Evolutionary conservation across 2,888 invertebrate genomes (phyloP), one percentile per base, ranked within the genome.

Genomic region (Hydriomena furcata): DNA sequence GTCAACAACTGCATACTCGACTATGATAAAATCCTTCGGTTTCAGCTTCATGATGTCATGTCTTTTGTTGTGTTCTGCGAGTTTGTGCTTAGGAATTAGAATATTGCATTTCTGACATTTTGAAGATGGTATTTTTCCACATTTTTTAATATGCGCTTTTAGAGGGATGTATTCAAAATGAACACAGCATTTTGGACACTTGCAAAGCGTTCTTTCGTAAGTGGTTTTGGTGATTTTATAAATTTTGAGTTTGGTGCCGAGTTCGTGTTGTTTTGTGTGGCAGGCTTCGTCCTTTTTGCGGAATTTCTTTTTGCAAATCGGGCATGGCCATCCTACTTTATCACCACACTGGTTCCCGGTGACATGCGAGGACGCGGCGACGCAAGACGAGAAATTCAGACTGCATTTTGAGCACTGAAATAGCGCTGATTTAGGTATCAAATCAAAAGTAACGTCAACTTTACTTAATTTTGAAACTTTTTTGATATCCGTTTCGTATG

Each of bases 211-310:
- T 35, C 61, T 61, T 0, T 68, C 61, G 0, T 66, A 60, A 0
- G 73, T 52, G 1, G 56, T 58, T 0, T 59, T 61, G 0, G 56
- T 45, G 0, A 68, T 41, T 0, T 61, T 66, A 1, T 75, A 68
- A 0, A 76, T 68, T 55, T 63, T 71, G 1, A 83, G 52, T 0
- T 67, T 69, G 0, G 60, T 60, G 0, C 58, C 52, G 0, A 68
- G 11, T 7, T 52, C 51, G 8, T 84, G 84, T 35, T 84, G 84
- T 0, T 61, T 8, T 3, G 42, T 36, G 2, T 83, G 84, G 0
- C 52, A 43, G 0, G 28, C 1, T 0, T 20, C 48, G 11, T 83
- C 79, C 0, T 24, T 42, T 0, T 10, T 5, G 0, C 62, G 58
- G 1, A 82, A 65, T 3, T 58, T 55, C 0, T 69, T 61, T 1